phyloP scores from a whole-genome alignment of 1,140 invertebrate genomes.

The Cepaea nemoralis region DNA sequence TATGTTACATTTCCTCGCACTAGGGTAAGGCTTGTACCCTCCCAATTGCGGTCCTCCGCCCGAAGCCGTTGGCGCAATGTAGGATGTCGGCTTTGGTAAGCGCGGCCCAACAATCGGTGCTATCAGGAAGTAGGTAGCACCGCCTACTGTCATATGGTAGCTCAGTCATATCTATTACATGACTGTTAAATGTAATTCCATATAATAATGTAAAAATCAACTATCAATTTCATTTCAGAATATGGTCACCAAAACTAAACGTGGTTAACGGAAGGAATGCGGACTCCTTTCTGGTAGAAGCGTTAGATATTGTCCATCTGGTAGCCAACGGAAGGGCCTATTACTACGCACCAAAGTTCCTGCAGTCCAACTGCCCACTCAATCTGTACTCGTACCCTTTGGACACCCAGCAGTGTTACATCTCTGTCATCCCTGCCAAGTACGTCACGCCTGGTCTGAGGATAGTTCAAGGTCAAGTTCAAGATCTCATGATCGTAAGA shows the following conservation, averaged over 20 bases:
- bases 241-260: conserved; percentile 75
- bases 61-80: too few relatives aligned
- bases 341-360: conserved; percentile 43
- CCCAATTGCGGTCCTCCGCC: too few relatives aligned
- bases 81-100: too few relatives aligned
- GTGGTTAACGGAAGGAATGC: conserved; percentile 70
- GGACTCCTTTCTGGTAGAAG: conserved; percentile 14
- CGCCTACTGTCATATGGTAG: too few relatives aligned
- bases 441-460: neutral
- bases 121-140: too few relatives aligned
- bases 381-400: conserved; percentile 43
- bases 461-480: neutral
- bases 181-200: too few relatives aligned
- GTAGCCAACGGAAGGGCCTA: conserved; percentile 46
- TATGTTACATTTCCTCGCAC: too few relatives aligned
- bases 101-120: too few relatives aligned
- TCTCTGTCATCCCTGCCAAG: neutral
- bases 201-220: too few relatives aligned
- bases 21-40: too few relatives aligned
- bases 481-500: neutral
- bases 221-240: conserved; percentile 34
- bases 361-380: conserved; percentile 38
- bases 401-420: conserved; percentile 14
- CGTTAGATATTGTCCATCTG: neutral
- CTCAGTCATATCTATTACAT: too few relatives aligned